These are phyloP conservation scores for Alcis repandata DNA, from an alignment of 2,888 invertebrate species.

Conservation along the genomic window DNA sequence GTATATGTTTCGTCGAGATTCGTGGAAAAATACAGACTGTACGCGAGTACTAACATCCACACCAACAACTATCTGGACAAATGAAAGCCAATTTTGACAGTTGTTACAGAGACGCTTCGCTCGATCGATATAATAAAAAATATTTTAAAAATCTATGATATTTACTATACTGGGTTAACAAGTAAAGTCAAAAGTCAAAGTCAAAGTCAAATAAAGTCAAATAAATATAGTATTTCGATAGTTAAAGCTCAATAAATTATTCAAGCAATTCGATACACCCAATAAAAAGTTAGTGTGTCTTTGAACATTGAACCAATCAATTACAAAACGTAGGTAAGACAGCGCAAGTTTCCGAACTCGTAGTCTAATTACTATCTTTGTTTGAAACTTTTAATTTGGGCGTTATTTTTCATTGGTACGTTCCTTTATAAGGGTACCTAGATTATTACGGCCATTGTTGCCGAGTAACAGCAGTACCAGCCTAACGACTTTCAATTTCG, in stretches of 20 bases:
- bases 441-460: constrained; percentile 21
- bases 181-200: no score
- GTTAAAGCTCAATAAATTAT: not conserved
- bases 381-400: constrained; percentile 28
- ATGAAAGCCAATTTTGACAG: no score
- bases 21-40: no score
- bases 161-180: no score
- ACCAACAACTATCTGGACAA: no score
- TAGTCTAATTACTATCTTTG: constrained; percentile 22
- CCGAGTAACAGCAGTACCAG: constrained; percentile 3
- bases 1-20: no score
- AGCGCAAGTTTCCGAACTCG: constrained; percentile 9
- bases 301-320: constrained; percentile 9
- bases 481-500: constrained; percentile 21
- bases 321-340: constrained; percentile 20
- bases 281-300: not conserved
- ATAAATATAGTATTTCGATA: not conserved
- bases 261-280: no score
- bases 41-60: no score
- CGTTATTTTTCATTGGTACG: constrained; percentile 22
- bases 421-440: constrained; percentile 23
- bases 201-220: not conserved
- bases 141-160: no score
- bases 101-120: no score
- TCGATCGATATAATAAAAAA: no score